Percentiles rank a stretch among this genome's conserved stretches.
Conservation (phyloP, 1,140 invertebrate species). For the Sipha flava region DNA sequence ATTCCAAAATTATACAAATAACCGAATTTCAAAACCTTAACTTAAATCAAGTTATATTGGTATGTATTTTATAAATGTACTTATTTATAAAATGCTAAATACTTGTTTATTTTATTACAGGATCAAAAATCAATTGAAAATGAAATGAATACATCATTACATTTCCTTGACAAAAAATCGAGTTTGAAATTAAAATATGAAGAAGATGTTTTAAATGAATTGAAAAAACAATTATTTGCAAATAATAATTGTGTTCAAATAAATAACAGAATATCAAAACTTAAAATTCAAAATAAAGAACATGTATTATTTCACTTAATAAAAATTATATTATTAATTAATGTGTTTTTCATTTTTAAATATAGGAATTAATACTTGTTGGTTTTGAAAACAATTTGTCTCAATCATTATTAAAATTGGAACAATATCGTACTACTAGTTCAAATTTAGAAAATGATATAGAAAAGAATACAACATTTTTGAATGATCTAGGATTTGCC, state of each 20-base stretch:
- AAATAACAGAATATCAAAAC: slow-evolving; percentile 18
- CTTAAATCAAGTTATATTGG: not conserved
- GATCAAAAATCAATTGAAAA: slow-evolving; percentile 11
- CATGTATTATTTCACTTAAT: not conserved
- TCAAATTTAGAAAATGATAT: slow-evolving; percentile 9
- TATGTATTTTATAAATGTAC: not conserved
- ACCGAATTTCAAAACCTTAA: slow-evolving; percentile 5
- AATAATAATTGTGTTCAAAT: slow-evolving; percentile 17
- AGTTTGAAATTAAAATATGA: slow-evolving; percentile 7
- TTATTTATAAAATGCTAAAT: not conserved
- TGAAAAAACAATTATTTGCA: slow-evolving; percentile 14
- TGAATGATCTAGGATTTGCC: not conserved
- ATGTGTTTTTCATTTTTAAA: not conserved
- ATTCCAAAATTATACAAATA: slow-evolving; percentile 9
- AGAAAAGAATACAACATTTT: not conserved
- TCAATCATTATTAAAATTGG: not conserved
- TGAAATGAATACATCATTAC: not conserved
- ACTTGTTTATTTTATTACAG: not conserved
- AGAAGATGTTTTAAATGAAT: slow-evolving; percentile 12
- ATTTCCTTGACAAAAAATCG: not conserved
- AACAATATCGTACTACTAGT: not conserved
- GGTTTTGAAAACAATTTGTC: slow-evolving; percentile 4
- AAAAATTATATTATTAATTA: not conserved
- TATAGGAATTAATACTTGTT: slow-evolving; percentile 17
- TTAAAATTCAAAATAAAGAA: slow-evolving; percentile 16